Evolutionary conservation across 2,888 invertebrate genomes (phyloP).

Genomic region (Deilephila elpenor): DNA sequence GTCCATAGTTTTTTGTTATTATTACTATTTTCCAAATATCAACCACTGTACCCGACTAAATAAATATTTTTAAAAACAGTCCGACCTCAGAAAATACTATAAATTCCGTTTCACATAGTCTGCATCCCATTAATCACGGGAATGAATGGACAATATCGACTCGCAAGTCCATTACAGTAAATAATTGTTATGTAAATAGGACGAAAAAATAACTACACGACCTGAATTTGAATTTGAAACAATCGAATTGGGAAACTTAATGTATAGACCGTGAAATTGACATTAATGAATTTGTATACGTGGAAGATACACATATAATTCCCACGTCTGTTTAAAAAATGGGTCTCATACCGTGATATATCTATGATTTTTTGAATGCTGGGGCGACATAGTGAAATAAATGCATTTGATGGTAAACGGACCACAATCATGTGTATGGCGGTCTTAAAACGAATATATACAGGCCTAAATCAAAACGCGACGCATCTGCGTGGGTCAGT

Average conservation of each 20-base stretch:
- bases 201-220: slow-evolving; percentile 16
- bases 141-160: slow-evolving; percentile 24
- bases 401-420: too few species aligned
- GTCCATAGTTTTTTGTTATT: too few species aligned
- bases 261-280: neutral
- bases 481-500: too few species aligned
- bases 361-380: too few species aligned
- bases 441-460: too few species aligned
- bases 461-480: too few species aligned
- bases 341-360: too few species aligned
- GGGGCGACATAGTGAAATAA: too few species aligned
- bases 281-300: neutral
- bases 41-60: neutral
- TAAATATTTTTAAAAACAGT: neutral
- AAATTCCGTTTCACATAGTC: slow-evolving; percentile 27
- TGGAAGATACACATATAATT: too few species aligned
- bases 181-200: slow-evolving; percentile 23
- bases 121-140: slow-evolving; percentile 21
- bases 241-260: neutral
- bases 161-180: slow-evolving; percentile 13
- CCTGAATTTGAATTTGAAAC: slow-evolving; percentile 12
- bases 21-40: neutral
- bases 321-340: too few species aligned
- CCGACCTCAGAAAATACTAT: slow-evolving; percentile 9
- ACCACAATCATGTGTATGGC: too few species aligned